Evolutionary conservation across 2,113 vertebrate species (phyloP), one percentile per base, ranked within the genome.

Genomic region (Pipa parva): DNA sequence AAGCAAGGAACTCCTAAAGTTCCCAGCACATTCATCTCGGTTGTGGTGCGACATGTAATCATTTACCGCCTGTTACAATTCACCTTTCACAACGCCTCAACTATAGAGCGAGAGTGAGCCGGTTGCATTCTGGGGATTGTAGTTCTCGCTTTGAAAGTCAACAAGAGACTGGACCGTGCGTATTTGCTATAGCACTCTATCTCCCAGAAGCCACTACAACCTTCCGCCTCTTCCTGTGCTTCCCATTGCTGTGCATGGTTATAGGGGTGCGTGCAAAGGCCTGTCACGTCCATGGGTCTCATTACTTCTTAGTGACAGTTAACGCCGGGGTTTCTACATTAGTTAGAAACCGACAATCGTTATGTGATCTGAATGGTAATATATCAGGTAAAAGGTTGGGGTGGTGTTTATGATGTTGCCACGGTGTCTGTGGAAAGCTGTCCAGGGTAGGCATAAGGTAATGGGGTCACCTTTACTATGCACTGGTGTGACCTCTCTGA

Each of bases 121-220:
- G 75, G 24, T 15, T 74, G 86, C 65, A 76, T 58, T 80, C 25
- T 78, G 82, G 87, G 64, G 60, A 2, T 9, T 80, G 81, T 76
- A 83, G 85, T 86, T 70, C 2, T 0, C 0, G 0, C 3, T 15
- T 0, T 8, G 9, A 6, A 45, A 1, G 3, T 4, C 0, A 7
- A 22, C 21, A 24, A 2, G 3, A 6, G 8, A 4, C 3, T 1
- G 12, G 5, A 2, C 5, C 24, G 48, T 2, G 21, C 12, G 31
- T 24, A 3, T 31, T 4, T 7, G 0, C 5, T 0, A 17, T 9
- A n/a, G 55, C 80, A 88, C 86, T 86, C 75, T 75, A 0, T 1
- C 46, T 84, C 84, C 87, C 85, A 79, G 65, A 4, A 57, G 2
- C 0, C 50, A 17, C 1, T n/a, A n/a, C n/a, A n/a, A n/a, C n/a